Evolutionary conservation across 2,888 invertebrate species (phyloP), one percentile per base, ranked within the genome.

Genomic region (Iphiclides podalirius): DNA sequence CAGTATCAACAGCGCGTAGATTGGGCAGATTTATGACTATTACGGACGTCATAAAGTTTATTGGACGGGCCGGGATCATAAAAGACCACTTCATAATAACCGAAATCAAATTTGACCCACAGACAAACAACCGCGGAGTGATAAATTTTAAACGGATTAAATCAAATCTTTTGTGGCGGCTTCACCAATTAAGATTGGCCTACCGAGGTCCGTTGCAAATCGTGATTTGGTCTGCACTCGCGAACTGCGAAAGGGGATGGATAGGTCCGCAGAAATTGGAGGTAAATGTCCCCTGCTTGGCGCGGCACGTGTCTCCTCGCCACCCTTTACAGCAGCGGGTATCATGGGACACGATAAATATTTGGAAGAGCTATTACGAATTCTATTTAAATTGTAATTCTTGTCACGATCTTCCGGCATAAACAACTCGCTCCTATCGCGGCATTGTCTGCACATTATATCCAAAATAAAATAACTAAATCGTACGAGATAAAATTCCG

Each of bases 81-180:
- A 81, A 84, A 75, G 65, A 72, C 71, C 75, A 78, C 78, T 77
- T 76, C 70, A 74, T 78, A 75, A 75, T 63, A 70, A 57, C 66
- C 67, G 59, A 75, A 78, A 82, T 78, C 79, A 74, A 79, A 79
- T 75, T 75, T 66, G 62, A 72, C 73, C 71, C 64, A 72, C 74
- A 74, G 72, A 74, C 73, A 78, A 76, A 73, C 67, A 66, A 60
- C 59, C 52, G 31, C 59, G 55, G 52, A 55, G 72, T 70, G 72
- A 86, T 86, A 86, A 85, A 86, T 84, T 82, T 82, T 73, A 77
- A 81, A 78, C 69, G 76, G 72, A 85, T 84, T 85, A 81, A 79
- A 81, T 70, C 64, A 72, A 78, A 73, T 75, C 72, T 67, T 62
- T 70, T 66, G 65, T 62, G 61, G 55, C 43, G 9, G n/a, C 17